Base-by-base conservation (phyloP, 1,140 invertebrate genomes). In the Trichonephila clavata region DNA sequence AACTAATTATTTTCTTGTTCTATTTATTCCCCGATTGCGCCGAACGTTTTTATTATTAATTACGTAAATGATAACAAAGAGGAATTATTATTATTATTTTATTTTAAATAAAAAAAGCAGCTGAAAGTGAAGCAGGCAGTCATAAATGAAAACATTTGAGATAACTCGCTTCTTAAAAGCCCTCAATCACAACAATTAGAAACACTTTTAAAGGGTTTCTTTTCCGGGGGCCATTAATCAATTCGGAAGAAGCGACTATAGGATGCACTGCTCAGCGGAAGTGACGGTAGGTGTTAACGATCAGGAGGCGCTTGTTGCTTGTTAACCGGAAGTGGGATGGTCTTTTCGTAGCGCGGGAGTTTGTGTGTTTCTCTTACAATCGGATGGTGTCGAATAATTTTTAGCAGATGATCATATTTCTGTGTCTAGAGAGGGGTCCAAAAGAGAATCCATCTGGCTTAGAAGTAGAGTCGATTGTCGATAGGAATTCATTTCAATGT, bases 1-100 rank as follows among this genome's bases (percentile, higher is more conserved):
- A 43, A 92, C 90, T 92, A 92, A 92, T 92, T 92, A 92, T 92
- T 92, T n/a, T 92, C 91, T 61, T 86, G 91, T 92, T 71, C 65
- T 20, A 27, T n/a, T n/a, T n/a, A n/a, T 14, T 32, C 63, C 21
- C 32, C 83, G 63, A 92, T 84, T 59, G 39, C 81, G 50, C 81
- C 81, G 84, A 27, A 39, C 32, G 21, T 60, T 90, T 60, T 80
- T 60, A 63, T 86, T 89, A 71, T 77, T 77, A 89, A 71, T 89
- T 77, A 89, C 32, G 57, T n/a, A 89, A 89, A 89, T 68, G n/a
- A 88, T 68, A 90, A 57, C 43, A 59, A 27, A 39, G 80, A n/a
- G 18, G 43, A 65, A 63, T 65, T 24, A 77, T 65, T 32, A 32
- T 39, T 39, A 1, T 3, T 39, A 3, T 39, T 39, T 39, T 39